Evolutionary conservation across 2,113 vertebrate genomes (phyloP).

Genomic region (Octodon degus): DNA sequence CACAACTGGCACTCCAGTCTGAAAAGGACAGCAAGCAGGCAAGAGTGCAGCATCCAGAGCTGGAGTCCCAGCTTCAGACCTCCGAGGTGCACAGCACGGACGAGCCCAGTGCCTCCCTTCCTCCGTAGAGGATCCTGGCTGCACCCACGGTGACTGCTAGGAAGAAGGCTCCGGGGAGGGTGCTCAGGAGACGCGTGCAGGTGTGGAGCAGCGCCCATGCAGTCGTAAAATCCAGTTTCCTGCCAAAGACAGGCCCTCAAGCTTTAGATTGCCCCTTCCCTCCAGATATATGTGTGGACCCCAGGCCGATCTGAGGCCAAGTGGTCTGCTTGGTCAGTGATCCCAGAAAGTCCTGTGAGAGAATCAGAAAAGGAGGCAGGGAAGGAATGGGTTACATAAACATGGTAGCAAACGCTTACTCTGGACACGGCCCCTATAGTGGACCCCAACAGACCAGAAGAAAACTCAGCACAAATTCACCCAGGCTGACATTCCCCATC

Average conservation of each 20-base stretch:
- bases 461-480: background rate
- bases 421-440: background rate
- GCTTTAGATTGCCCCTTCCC: background rate
- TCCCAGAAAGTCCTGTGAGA: background rate
- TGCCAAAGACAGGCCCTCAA: background rate
- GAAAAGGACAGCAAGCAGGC: background rate
- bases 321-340: background rate
- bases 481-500: background rate
- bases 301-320: background rate
- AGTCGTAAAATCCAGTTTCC: slow-evolving; percentile 15
- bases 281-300: background rate
- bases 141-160: too few species aligned
- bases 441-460: background rate
- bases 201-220: background rate
- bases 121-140: background rate
- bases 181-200: background rate
- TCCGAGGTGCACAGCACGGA: background rate
- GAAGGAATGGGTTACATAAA: background rate
- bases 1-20: background rate
- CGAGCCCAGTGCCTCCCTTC: background rate
- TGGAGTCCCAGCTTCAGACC: background rate
- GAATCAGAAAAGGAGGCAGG: slow-evolving; percentile 8
- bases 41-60: background rate
- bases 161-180: background rate
- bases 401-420: background rate